phyloP scores from a whole-genome alignment of 2,113 vertebrate genomes.

The Phrynosoma platyrhinos region DNA sequence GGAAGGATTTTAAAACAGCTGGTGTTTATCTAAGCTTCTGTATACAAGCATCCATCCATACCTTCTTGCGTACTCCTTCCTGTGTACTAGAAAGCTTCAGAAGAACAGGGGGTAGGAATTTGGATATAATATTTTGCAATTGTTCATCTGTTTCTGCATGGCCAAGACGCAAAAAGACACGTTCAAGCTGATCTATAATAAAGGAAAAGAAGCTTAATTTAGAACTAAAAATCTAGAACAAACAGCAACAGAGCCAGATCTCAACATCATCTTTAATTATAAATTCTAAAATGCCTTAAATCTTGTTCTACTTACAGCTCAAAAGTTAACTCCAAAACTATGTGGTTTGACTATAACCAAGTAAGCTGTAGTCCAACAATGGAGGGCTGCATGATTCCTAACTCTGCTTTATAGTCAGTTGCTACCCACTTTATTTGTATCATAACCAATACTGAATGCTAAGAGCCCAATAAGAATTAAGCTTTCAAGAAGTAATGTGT shows the following conservation, averaged over 20 bases:
- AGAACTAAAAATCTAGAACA: slow-evolving; percentile 10
- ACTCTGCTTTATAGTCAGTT: too few relatives aligned
- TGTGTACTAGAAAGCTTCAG: slow-evolving; percentile 97
- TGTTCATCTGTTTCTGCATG: slow-evolving; percentile 98
- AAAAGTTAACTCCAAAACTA: slow-evolving; percentile 1
- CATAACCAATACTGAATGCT: not conserved
- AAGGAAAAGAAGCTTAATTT: slow-evolving; percentile 32
- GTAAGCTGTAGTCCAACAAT: too few relatives aligned
- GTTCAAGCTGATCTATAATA: slow-evolving; percentile 93
- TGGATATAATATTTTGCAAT: slow-evolving; percentile 97
- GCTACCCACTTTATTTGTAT: too few relatives aligned
- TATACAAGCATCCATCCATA: slow-evolving; percentile 66
- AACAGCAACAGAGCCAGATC: not conserved
- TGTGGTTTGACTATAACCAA: not conserved
- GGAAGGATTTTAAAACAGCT: not conserved
- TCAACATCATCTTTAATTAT: not conserved
- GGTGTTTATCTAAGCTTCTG: not conserved
- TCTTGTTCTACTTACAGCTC: not conserved
- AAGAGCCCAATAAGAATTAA: not conserved
- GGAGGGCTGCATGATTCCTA: too few relatives aligned
- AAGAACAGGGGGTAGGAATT: slow-evolving; percentile 96
- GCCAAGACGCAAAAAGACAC: slow-evolving; percentile 96
- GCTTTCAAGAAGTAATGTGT: not conserved
- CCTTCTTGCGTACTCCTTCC: slow-evolving; percentile 98
- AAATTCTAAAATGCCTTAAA: not conserved